Conservation (phyloP, 2,888 invertebrate species). For the Drosophila lacicola region DNA sequence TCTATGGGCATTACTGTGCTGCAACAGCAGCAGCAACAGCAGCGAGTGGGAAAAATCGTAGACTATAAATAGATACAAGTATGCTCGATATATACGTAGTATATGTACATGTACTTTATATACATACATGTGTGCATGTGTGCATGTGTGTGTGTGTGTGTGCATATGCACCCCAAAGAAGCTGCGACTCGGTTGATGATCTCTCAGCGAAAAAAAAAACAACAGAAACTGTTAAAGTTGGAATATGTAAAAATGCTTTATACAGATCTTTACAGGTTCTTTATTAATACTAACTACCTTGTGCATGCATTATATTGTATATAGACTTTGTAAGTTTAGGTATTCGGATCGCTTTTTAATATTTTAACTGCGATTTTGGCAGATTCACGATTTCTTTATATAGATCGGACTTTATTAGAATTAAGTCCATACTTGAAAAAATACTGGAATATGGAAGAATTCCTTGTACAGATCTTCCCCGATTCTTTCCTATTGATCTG, state of each 20-base stretch:
- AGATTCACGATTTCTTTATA: background rate
- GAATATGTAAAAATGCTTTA: slow-evolving; percentile 4
- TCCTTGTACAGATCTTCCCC: background rate
- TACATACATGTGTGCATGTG: background rate
- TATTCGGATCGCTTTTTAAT: too few relatives aligned
- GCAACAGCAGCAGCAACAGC: slow-evolving; percentile 25
- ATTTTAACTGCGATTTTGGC: background rate
- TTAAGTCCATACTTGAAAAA: too few relatives aligned
- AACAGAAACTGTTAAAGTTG: slow-evolving; percentile 22
- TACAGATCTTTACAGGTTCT: background rate
- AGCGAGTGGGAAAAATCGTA: slow-evolving; percentile 74
- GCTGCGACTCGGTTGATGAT: slow-evolving; percentile 62
- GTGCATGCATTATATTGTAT: too few relatives aligned
- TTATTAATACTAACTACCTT: background rate
- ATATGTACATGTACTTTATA: slow-evolving; percentile 2
- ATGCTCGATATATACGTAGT: slow-evolving; percentile 35
- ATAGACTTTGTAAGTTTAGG: too few relatives aligned
- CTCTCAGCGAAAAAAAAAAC: slow-evolving; percentile 27
- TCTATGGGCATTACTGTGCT: slow-evolving; percentile 60
- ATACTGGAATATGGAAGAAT: background rate
- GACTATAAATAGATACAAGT: slow-evolving; percentile 71
- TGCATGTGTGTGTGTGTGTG: slow-evolving; percentile 5
- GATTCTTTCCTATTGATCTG: too few relatives aligned
- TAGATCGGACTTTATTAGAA: background rate
- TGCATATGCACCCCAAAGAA: slow-evolving; percentile 56